Base-by-base conservation (phyloP, 2,797 vertebrate genomes). In the Orientallactaga sibirica region DNA sequence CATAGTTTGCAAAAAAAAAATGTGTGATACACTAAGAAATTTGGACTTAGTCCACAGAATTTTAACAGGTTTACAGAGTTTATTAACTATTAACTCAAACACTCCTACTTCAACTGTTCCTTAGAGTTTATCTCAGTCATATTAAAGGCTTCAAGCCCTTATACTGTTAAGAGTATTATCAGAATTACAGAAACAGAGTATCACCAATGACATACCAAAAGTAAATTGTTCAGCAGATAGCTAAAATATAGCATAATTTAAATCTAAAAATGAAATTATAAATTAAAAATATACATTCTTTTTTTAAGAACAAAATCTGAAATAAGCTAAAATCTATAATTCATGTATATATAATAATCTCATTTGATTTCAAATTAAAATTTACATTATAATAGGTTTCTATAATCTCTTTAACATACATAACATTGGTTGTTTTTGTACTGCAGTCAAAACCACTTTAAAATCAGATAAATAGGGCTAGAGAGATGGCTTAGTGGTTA, bases 281-380 rank as follows among this genome's bases (percentile, higher is more conserved):
- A 67, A 41, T 81, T 91, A 67, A 80, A 93, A 88, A 29, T 52
- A 4, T 19, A 27, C 14, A 12, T 86, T 41, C 12, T 83, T 86
- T 15, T 41, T 29, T 64, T 74, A 88, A 92, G 77, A 58, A 24
- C 74, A 27, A 61, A 24, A 76, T 79, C 82, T 67, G 25, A 96
- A 79, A 70, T 14, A 86, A 78, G 6, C 7, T 61, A 33, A 86
- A 78, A 80, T 81, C 19, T 66, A 5, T 43, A 62, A 55, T 33
- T 84, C n/a, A 33, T 43, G n/a, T 29, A 18, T 27, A 37, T 27
- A 68, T 62, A 22, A 67, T 27, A 37, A 67, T 33, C 62, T 25
- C 16, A 33, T 68, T 75, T 76, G 41, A 37, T 18, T 55, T 2
- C 5, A 78, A 89, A 86, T 55, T 58, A 88, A 89, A 73, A 4